phyloP scores from a whole-genome alignment of 2,888 invertebrate species.

The Apamea epomidion region DNA sequence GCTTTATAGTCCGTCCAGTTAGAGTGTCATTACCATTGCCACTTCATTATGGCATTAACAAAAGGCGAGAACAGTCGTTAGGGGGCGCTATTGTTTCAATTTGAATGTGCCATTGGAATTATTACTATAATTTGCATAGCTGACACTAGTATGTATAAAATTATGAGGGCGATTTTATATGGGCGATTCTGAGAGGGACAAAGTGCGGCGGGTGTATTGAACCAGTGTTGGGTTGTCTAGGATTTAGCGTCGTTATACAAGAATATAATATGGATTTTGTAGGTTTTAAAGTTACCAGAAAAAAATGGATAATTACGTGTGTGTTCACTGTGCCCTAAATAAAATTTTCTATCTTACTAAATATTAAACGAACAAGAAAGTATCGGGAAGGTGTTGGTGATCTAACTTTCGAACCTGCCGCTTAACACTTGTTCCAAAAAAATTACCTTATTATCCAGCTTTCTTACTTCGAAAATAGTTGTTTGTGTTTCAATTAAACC shows the following conservation, averaged over 20 bases:
- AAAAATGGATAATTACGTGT: neutral
- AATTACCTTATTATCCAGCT: neutral
- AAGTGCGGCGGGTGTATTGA: slow-evolving; percentile 13
- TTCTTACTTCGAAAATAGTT: neutral
- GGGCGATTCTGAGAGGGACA: slow-evolving; percentile 50
- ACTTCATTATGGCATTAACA: slow-evolving; percentile 86
- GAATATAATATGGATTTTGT: neutral
- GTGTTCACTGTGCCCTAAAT: too few species aligned
- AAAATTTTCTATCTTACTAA: too few species aligned
- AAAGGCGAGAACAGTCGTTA: slow-evolving; percentile 81
- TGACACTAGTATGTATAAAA: slow-evolving; percentile 69
- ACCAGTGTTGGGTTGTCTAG: slow-evolving; percentile 16
- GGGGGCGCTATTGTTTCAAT: slow-evolving; percentile 87
- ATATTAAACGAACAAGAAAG: neutral
- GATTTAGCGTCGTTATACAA: neutral
- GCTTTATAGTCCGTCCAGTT: slow-evolving; percentile 73
- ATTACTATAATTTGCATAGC: slow-evolving; percentile 85
- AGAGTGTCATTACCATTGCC: slow-evolving; percentile 85
- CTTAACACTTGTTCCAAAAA: neutral
- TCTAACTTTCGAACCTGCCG: neutral
- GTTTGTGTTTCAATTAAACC: neutral
- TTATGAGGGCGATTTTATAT: slow-evolving; percentile 76
- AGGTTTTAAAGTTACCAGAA: neutral
- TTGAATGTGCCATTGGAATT: slow-evolving; percentile 80
- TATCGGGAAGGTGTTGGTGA: neutral